Conservation (phyloP, 2,797 vertebrate genomes). For the Monodelphis domestica region DNA sequence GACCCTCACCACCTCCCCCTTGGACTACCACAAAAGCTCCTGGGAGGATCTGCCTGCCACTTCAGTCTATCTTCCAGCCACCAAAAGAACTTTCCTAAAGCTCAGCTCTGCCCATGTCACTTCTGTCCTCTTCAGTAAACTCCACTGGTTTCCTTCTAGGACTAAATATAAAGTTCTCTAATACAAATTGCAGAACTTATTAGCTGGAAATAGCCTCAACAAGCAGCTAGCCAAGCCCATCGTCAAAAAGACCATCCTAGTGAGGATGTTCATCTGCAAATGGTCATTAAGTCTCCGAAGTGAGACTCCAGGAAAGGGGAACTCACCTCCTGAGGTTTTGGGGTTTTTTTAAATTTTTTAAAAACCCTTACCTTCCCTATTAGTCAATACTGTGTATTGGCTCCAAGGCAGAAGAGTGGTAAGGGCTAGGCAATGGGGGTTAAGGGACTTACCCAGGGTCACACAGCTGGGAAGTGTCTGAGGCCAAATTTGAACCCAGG, state of each 20-base stretch:
- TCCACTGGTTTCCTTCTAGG: not conserved
- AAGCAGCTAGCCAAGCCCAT: not conserved
- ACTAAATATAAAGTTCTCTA: not conserved
- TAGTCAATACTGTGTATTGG: too few relatives aligned
- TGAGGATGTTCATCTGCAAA: not conserved
- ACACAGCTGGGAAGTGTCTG: too few relatives aligned
- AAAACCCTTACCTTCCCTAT: too few relatives aligned
- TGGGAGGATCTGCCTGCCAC: not conserved
- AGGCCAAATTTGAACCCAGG: too few relatives aligned
- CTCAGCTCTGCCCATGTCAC: not conserved
- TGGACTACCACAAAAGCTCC: not conserved
- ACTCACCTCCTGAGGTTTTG: too few relatives aligned
- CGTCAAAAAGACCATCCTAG: not conserved
- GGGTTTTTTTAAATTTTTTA: too few relatives aligned
- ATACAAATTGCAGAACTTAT: not conserved
- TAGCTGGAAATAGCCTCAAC: not conserved
- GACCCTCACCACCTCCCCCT: not conserved
- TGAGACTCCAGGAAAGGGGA: not conserved
- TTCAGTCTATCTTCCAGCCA: not conserved
- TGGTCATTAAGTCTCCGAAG: not conserved
- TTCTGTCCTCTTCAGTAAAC: not conserved
- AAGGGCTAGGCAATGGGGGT: too few relatives aligned
- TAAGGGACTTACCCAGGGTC: too few relatives aligned
- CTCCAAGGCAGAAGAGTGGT: too few relatives aligned
- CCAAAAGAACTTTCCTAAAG: not conserved